Evolutionary conservation across 2,797 vertebrate species (phyloP).

Genomic region (Enteromius paludinosus): DNA sequence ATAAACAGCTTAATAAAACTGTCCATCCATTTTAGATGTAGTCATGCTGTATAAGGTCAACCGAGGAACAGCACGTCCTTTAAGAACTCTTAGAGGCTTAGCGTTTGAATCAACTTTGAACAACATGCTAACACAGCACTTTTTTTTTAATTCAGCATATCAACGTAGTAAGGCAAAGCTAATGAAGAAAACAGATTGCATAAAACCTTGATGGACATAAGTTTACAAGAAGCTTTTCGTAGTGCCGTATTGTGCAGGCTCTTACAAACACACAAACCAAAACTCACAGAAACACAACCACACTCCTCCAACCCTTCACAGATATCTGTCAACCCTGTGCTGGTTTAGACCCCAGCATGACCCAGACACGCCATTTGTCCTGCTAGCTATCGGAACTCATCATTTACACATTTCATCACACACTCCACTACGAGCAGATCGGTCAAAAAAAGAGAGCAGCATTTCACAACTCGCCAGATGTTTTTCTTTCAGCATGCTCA

Average conservation of each 20-base stretch:
- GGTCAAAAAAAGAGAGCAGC: not conserved
- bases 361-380: slow-evolving; percentile 69
- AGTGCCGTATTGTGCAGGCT: not conserved
- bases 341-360: slow-evolving; percentile 66
- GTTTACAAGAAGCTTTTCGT: not conserved
- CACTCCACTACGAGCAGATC: slow-evolving; percentile 2
- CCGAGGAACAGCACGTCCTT: slow-evolving; percentile 36
- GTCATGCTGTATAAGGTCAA: slow-evolving; percentile 12
- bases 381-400: slow-evolving; percentile 56
- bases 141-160: not conserved
- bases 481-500: slow-evolving; percentile 3
- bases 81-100: not conserved
- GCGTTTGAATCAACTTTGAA: not conserved
- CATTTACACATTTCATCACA: slow-evolving; percentile 52
- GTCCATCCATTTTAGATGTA: not conserved
- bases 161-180: not conserved
- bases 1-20: slow-evolving; percentile 23
- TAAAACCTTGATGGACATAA: not conserved
- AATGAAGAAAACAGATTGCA: not conserved
- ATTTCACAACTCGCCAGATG: slow-evolving; percentile 7
- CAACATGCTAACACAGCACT: not conserved
- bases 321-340: slow-evolving; percentile 46
- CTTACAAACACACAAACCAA: not conserved
- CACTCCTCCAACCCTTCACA: slow-evolving; percentile 48
- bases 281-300: slow-evolving; percentile 64